Evolutionary conservation across 2,888 invertebrate genomes (phyloP).

Genomic region (Sphaerophoria rueppellii): DNA sequence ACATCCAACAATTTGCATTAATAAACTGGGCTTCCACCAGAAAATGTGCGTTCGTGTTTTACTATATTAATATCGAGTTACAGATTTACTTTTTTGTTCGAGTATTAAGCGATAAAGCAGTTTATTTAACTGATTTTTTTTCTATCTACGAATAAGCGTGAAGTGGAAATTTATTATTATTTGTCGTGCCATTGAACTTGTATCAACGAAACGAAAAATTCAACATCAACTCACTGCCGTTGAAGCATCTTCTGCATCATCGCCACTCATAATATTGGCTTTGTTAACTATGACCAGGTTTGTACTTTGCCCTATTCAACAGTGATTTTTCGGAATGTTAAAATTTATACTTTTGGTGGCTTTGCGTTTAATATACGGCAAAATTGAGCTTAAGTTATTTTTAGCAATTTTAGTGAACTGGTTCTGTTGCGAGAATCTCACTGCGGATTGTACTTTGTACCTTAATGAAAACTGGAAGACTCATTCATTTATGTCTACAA

Average conservation of each 20-base stretch:
- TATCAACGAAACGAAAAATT: background rate
- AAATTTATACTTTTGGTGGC: too few species aligned
- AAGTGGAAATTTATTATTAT: constrained; percentile 22
- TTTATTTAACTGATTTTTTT: background rate
- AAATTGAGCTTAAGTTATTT: too few species aligned
- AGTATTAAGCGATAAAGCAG: background rate
- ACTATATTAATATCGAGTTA: constrained; percentile 2
- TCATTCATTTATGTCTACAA: too few species aligned
- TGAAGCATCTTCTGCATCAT: constrained; percentile 4
- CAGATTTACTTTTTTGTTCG: constrained; percentile 14
- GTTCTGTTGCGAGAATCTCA: too few species aligned
- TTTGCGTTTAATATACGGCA: too few species aligned
- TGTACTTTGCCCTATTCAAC: too few species aligned
- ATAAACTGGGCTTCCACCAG: background rate
- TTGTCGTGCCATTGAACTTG: constrained; percentile 28
- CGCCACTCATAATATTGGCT: background rate
- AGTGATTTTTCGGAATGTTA: too few species aligned
- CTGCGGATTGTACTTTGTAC: too few species aligned
- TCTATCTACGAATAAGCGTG: constrained; percentile 15
- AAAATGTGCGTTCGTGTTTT: constrained; percentile 13
- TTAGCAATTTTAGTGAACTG: too few species aligned
- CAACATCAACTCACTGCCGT: background rate
- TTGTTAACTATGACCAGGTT: constrained; percentile 13
- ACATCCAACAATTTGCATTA: background rate
- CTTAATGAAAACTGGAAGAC: too few species aligned